phyloP scores from a whole-genome alignment of 2,888 invertebrate species.

The Candidula unifasciata region DNA sequence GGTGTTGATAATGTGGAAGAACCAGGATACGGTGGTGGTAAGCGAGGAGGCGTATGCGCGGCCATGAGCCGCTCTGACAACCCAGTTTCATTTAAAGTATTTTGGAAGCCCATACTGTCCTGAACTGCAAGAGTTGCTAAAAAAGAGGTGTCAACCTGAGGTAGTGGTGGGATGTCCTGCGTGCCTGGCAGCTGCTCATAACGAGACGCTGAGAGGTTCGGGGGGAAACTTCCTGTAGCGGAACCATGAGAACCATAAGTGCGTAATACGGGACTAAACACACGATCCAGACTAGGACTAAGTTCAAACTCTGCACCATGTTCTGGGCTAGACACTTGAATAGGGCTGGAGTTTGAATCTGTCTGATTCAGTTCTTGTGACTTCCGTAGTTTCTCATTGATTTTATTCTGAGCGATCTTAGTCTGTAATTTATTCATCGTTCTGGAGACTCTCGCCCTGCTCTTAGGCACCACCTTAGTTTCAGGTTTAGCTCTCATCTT shows the following conservation, averaged over 20 bases:
- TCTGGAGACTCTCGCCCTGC: slow-evolving; percentile 68
- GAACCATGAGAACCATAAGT: slow-evolving; percentile 38
- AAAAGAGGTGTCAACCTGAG: slow-evolving; percentile 50
- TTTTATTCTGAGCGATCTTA: slow-evolving; percentile 78
- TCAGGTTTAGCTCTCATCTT: slow-evolving; percentile 69
- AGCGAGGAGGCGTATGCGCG: slow-evolving; percentile 47
- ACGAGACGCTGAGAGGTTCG: slow-evolving; percentile 6
- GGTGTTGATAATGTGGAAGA: slow-evolving; percentile 51
- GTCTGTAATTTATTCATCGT: slow-evolving; percentile 78
- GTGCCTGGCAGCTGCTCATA: slow-evolving; percentile 28
- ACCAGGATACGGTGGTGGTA: slow-evolving; percentile 58
- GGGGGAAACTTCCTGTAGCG: neutral
- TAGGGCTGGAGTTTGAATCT: slow-evolving; percentile 54
- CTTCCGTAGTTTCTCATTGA: slow-evolving; percentile 75
- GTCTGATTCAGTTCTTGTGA: slow-evolving; percentile 55
- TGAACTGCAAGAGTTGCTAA: slow-evolving; percentile 48
- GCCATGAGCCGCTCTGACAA: slow-evolving; percentile 34
- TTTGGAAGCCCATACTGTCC: slow-evolving; percentile 50
- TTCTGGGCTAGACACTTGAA: slow-evolving; percentile 55
- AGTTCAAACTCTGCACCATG: slow-evolving; percentile 30
- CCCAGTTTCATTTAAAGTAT: slow-evolving; percentile 5
- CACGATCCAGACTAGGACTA: slow-evolving; percentile 39
- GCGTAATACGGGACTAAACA: slow-evolving; percentile 36
- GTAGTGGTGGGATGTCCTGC: slow-evolving; percentile 49
- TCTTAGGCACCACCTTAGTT: slow-evolving; percentile 54